Base-by-base conservation (phyloP, 2,113 vertebrate genomes). In the Passer domesticus region DNA sequence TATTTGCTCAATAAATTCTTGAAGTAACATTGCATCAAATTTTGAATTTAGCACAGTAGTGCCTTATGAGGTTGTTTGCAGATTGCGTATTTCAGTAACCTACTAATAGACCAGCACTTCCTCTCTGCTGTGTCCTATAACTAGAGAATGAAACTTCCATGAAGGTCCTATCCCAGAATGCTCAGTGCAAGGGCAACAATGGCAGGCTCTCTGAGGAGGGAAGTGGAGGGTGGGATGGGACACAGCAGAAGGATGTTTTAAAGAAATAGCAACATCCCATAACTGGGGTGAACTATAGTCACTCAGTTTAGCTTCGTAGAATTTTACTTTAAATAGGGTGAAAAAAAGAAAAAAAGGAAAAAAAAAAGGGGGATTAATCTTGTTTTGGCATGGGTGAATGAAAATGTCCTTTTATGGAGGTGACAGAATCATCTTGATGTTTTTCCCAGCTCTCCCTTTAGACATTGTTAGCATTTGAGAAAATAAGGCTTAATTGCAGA, bases 401-500 rank as follows among this genome's bases (percentile, higher is more conserved):
- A 53, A 94, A 39, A 53, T 18, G 10, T 3, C 9, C 86, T 83
- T 70, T 85, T 47, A 41, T 28, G 30, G 75, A 85, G 55, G 35
- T 39, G 30, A 25, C 19, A 90, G 60, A 83, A 67, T 55, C n/a
- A n/a, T 83, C 20, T 89, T 0, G 0, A 18, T 49, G 25, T 27
- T 83, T 84, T 82, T 83, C 41, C 58, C 49, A 82, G 33, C 12
- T 87, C 12, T 92, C 58, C 19, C 75, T 73, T 92, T 83, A 80
- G 59, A 66, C 56, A 30, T 49, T 83, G 62, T 47, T 80, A 17
- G 56, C 3, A 2, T 83, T 81, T 44, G 24, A 83, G 87, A 68
- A 92, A 95, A 92, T 59, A 68, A 80, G 43, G 55, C 73, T 95
- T 96, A 91, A 56, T 56, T 96, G 59, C 37, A 84, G 59, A 64